A percentile compares a stretch with the other conserved stretches of the same genome.
Conservation (phyloP, 2,888 invertebrate species). For the Ryuthela nishihirai region DNA sequence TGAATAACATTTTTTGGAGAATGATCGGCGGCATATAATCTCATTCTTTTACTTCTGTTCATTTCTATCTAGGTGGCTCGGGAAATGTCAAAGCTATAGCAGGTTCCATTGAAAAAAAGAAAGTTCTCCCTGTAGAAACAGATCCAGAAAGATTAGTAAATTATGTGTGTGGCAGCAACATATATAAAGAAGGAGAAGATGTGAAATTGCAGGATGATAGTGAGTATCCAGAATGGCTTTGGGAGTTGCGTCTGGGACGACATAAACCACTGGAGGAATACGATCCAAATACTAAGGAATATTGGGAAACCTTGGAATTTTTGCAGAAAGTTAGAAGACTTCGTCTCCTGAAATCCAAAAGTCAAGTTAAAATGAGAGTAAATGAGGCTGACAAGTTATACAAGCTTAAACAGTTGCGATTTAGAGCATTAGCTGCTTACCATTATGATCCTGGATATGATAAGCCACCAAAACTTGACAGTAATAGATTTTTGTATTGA, state of each 20-base stretch:
- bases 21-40: no score
- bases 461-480: slow-evolving; percentile 16
- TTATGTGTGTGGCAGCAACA: slow-evolving; percentile 81
- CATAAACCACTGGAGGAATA: slow-evolving; percentile 66
- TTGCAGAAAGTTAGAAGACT: slow-evolving; percentile 4
- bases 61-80: no score
- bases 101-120: slow-evolving; percentile 11
- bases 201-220: slow-evolving; percentile 66
- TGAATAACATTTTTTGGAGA: no score
- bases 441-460: slow-evolving; percentile 30
- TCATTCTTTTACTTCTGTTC: no score
- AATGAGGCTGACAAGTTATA: slow-evolving; percentile 22
- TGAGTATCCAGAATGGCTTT: slow-evolving; percentile 92
- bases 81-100: background rate
- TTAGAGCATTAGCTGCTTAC: slow-evolving; percentile 29
- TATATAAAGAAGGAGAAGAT: slow-evolving; percentile 71
- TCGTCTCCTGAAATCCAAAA: background rate
- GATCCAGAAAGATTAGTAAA: slow-evolving; percentile 71
- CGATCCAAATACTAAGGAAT: slow-evolving; percentile 71
- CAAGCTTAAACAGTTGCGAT: slow-evolving; percentile 20
- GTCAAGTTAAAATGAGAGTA: slow-evolving; percentile 8
- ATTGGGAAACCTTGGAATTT: slow-evolving; percentile 64
- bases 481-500: no score
- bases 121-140: slow-evolving; percentile 70
- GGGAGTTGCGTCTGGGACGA: slow-evolving; percentile 64